Conservation (phyloP, 1,140 invertebrate species). For the Cheumatopsyche charites region DNA sequence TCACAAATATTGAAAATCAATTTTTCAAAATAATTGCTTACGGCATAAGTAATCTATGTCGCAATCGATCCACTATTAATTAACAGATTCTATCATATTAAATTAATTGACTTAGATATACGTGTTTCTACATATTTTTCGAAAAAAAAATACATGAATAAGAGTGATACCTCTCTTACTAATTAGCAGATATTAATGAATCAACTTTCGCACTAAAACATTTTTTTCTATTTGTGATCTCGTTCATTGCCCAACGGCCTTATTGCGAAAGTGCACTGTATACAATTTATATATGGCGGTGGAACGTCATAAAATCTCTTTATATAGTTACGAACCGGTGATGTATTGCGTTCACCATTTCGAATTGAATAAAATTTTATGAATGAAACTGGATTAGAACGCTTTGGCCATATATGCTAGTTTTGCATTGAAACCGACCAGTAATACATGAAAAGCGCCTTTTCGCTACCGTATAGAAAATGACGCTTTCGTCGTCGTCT, state of each 20-base stretch:
- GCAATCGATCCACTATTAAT: too few relatives aligned
- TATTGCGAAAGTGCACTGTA: conserved; percentile 16
- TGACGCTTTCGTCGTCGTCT: conserved; percentile 6
- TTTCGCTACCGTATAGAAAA: neutral
- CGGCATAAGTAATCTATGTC: too few relatives aligned
- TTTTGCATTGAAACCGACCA: neutral
- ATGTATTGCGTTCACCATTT: conserved; percentile 20
- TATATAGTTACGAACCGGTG: conserved; percentile 23
- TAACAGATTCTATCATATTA: too few relatives aligned
- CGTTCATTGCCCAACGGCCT: neutral
- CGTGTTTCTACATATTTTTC: too few relatives aligned
- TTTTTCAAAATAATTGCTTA: too few relatives aligned
- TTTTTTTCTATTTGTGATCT: neutral
- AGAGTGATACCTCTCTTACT: neutral
- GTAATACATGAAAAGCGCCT: neutral
- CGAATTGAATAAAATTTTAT: conserved; percentile 40
- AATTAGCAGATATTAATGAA: conserved; percentile 19
- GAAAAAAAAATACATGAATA: too few relatives aligned
- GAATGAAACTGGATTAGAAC: conserved; percentile 45
- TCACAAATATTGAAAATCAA: too few relatives aligned
- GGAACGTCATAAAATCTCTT: conserved; percentile 17
- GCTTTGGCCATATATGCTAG: conserved; percentile 17
- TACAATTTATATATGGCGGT: neutral
- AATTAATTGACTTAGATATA: too few relatives aligned
- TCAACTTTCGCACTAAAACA: conserved; percentile 12